Evolutionary conservation across 2,113 vertebrate species (phyloP), one percentile per base, ranked within the genome.

Genomic region (Limnothrissa miodon): DNA sequence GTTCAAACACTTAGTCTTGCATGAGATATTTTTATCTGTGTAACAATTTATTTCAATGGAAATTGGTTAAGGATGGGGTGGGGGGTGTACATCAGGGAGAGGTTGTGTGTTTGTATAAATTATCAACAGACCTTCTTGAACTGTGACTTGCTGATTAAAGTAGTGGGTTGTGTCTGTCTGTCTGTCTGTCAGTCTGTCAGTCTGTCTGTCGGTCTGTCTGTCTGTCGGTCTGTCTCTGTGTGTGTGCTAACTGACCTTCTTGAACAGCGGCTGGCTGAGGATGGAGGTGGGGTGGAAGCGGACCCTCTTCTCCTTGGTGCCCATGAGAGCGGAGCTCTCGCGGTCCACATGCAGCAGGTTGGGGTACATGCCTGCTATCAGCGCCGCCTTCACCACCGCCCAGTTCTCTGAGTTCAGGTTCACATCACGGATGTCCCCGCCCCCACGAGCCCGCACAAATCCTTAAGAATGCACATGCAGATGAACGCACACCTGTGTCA

Each of bases 331-430:
- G 44, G 93, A 86, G 70, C 80, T 94, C 6, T 95, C 93, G 82
- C 92, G 94, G 89, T 98, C 93, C 85, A 97, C 89, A 0, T 97
- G 93, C 79, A 97, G 93, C 44, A 99, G 87, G 87, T 97, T 97
- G 80, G 98, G 98, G 89, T 98, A 99, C 96, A 99, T 97, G 25
- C 98, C 98, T 0, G 97, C 93, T 83, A 97, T 95, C 89, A 99
- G 89, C 0, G 98, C 97, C 59, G 97, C 97, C 91, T 99, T 99
- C 82, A 99, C 94, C 1, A 99, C 95, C 1, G 97, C 95, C 98
- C 97, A 99, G 90, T 99, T 99, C 81, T 99, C 98, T 0, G 97
- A 98, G 87, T 99, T 98, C 83, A 93, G 85, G 85, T 99, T 99
- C 82, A 98, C 95, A 44, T 97, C 96, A 21, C 95, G 95, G 87